Evolutionary conservation across 2,797 vertebrate genomes (phyloP).

Genomic region (Aplochiton taeniatus): DNA sequence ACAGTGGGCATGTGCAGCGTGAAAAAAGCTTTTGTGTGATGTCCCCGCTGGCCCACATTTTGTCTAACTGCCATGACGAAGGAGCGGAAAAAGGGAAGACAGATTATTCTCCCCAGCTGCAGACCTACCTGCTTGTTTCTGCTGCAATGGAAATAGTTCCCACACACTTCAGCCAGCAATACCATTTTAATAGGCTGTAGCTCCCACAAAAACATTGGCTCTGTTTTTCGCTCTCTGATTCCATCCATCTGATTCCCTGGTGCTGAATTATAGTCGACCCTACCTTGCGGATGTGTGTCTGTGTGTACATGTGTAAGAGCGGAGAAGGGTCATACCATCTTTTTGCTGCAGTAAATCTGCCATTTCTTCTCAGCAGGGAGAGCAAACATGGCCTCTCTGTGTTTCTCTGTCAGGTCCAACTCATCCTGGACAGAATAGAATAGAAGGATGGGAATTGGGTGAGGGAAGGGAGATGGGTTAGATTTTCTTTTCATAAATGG

Average conservation of each 20-base stretch:
- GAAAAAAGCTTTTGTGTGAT: no score
- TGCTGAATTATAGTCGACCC: no score
- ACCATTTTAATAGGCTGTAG: conserved; percentile 1
- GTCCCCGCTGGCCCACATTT: no score
- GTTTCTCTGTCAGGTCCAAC: conserved; percentile 90
- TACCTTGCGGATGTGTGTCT: no score
- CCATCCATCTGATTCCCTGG: no score
- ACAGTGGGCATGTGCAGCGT: no score
- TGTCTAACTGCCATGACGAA: no score
- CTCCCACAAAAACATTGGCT: not conserved
- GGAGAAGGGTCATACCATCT: conserved; percentile 73
- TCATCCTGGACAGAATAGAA: conserved; percentile 80
- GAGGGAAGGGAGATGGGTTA: no score
- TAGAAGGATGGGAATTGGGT: not conserved
- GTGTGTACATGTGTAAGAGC: no score
- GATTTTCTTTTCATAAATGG: no score
- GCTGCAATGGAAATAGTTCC: conserved; percentile 4
- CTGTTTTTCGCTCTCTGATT: no score
- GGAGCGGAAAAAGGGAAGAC: no score
- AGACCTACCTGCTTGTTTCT: not conserved
- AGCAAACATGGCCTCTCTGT: conserved; percentile 92
- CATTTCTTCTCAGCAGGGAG: conserved; percentile 94
- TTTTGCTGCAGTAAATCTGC: conserved; percentile 96
- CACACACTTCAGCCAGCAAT: conserved; percentile 4
- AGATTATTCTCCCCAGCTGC: not conserved